Evolutionary conservation across 2,113 vertebrate species (phyloP), one percentile per base, ranked within the genome.

Genomic region (Lophotis ruficrista): DNA sequence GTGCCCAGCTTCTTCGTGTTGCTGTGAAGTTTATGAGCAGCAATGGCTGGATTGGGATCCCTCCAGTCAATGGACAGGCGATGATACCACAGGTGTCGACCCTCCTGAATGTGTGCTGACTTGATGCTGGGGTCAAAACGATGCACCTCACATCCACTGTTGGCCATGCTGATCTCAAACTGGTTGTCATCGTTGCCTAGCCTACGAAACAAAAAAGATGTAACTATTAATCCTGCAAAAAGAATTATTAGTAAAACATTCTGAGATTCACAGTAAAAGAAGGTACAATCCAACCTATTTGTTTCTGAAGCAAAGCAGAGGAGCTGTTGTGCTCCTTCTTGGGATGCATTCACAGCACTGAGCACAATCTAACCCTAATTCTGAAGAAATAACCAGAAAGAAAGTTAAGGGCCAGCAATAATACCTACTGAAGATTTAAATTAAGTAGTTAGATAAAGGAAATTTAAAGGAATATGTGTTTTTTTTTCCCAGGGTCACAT

Each of bases 21-120:
- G 96, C 97, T 96, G 23, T 98, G 97, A 20, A 97, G 97, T 19
- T 97, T 98, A 18, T 97, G 98, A 57, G 97, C 96, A 4, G 97
- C 97, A 7, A 98, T 72, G 53, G 98, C 98, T 0, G 99, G 99
- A 86, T 99, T 99, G 13, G 99, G 99, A 71, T 99, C 99, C 69
- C 99, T 97, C 99, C 99, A 99, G 95, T 99, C 99, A 0, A 99
- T 93, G 7, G 99, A 99, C 43, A 99, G 94, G 6, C 99, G 98
- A 73, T 99, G 99, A 76, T 99, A 97, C 99, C 99, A 99, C 43
- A 98, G 95, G 65, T 64, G 97, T 48, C 94, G 95, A 3, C 97
- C 97, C 78, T 99, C 96, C 93, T 99, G 99, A 37, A 98, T 27
- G 65, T 99, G 99, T 24, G 99, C 97, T n/a, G 98, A 96, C 70